phyloP scores from a whole-genome alignment of 2,888 invertebrate species.

The Drosophila acutilabella region DNA sequence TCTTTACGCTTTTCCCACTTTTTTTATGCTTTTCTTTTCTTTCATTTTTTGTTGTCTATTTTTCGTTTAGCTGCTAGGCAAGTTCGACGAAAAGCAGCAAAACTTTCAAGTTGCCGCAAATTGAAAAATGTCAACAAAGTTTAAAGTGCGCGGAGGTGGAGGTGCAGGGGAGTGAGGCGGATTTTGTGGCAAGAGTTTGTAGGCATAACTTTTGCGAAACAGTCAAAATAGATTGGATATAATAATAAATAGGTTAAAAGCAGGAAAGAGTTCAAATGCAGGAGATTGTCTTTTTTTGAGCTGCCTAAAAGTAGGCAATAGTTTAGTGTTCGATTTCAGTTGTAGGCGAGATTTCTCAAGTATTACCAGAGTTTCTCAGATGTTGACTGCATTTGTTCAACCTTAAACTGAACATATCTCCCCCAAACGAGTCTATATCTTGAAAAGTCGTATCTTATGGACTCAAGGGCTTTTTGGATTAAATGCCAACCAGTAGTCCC shows the following conservation, averaged over 20 bases:
- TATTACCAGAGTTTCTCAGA: no score
- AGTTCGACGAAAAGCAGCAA: conserved; percentile 30
- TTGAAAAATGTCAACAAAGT: conserved; percentile 63
- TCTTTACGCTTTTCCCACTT: conserved; percentile 15
- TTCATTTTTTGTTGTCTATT: conserved; percentile 9
- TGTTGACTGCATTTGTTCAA: no score
- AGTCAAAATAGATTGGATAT: conserved; percentile 30
- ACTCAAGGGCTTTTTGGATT: no score
- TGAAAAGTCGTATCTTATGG: no score
- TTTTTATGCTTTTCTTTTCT: conserved; percentile 3
- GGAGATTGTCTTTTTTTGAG: not conserved
- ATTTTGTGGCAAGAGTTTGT: not conserved
- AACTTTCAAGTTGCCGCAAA: conserved; percentile 59
- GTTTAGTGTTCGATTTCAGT: not conserved
- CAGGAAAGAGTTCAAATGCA: not conserved
- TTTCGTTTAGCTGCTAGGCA: conserved; percentile 42
- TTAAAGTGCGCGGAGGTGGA: conserved; percentile 26
- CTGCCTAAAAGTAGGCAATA: conserved; percentile 17
- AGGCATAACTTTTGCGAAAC: not conserved
- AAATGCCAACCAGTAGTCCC: no score
- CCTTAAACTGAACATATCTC: no score
- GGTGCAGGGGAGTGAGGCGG: not conserved
- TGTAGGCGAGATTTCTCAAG: no score
- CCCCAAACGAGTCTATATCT: no score
- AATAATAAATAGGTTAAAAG: conserved; percentile 28